Percentiles rank a stretch among this genome's conserved stretches.
Evolutionary conservation across 1,140 invertebrate species (phyloP).

Genomic region (Drosophila sp.): DNA sequence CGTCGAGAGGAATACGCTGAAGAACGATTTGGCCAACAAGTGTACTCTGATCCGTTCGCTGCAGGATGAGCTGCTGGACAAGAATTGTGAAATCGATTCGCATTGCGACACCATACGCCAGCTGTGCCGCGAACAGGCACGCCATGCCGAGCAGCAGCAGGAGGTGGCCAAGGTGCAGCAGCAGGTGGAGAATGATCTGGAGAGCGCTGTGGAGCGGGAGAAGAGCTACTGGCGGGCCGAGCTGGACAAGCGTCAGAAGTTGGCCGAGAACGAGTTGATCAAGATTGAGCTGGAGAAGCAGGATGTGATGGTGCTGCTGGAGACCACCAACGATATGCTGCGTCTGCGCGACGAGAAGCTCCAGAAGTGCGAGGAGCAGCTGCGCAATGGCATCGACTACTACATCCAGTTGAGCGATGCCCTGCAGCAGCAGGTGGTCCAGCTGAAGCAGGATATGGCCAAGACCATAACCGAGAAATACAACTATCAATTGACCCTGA

Average conservation of each 20-base stretch:
- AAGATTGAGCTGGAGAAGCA: conserved; percentile 84
- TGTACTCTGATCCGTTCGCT: conserved; percentile 74
- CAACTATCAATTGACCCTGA: conserved; percentile 83
- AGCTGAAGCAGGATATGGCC: conserved; percentile 80
- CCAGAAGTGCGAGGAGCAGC: conserved; percentile 77
- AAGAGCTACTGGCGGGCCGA: conserved; percentile 83
- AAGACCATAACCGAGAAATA: conserved; percentile 83
- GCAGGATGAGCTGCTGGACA: conserved; percentile 81
- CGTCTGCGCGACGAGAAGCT: conserved; percentile 82
- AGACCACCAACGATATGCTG: conserved; percentile 79
- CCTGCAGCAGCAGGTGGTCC: conserved; percentile 75
- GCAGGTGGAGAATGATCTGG: conserved; percentile 81
- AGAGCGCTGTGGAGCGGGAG: conserved; percentile 82
- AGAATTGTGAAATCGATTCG: conserved; percentile 79
- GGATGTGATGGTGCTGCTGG: conserved; percentile 81
- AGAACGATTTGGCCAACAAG: conserved; percentile 82
- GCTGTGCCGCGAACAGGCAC: conserved; percentile 76
- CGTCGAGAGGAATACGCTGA: conserved; percentile 79
- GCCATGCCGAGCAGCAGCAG: conserved; percentile 81
- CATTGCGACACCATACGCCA: conserved; percentile 76
- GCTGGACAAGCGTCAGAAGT: conserved; percentile 84
- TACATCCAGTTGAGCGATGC: conserved; percentile 77
- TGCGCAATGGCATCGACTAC: conserved; percentile 81
- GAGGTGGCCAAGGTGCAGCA: conserved; percentile 83
- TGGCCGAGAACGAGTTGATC: conserved; percentile 84